Base-by-base conservation (phyloP, 2,888 invertebrate genomes). In the Capitulum mitella region DNA sequence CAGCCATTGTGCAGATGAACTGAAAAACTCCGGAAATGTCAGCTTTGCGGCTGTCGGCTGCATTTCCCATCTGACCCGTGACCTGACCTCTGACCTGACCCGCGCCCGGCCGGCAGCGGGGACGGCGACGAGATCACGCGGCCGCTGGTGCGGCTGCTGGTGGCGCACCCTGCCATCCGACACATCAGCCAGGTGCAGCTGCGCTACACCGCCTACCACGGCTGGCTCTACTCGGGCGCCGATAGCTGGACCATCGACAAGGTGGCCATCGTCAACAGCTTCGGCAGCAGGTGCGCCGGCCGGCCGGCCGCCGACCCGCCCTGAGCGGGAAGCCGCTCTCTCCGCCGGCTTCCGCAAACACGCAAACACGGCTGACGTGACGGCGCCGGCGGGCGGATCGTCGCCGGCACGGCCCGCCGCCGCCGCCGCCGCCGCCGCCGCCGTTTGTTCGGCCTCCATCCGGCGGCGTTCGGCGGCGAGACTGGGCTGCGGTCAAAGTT, bases 221-320 rank as follows among this genome's bases (percentile, higher is more conserved):
- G 95, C 26, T 96, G 96, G 96, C 89, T 95, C 79, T 93, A 92
- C 48, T 93, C 93, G 34, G 95, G 94, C 1, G 88, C 93, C 79
- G 90, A 91, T 58, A 89, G 91, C 79, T 92, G 95, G 90, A 90
- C 90, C 83, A 89, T 96, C 80, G 92, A 95, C 86, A 93, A 93
- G 85, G 89, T 95, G 37, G 90, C 92, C 78, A 88, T 96, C 32
- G 91, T 92, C 75, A 94, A 95, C 84, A 94, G 94, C 85, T 93
- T 92, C 84, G 93, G 94, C 26, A 91, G 92, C 84, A 90, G 89
- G 92, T 92, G 84, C 37, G 70, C 1, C 0, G 22, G 58, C 8
- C 34, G 51, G 19, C 19, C 34, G 34, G 34, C 64, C 19, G 32
- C 64, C 6, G 64, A 37, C 43, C 43, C 43, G 61, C 29, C 14